Evolutionary conservation across 2,888 invertebrate genomes (phyloP), one percentile per base, ranked within the genome.

Genomic region (Trachelus stipa): DNA sequence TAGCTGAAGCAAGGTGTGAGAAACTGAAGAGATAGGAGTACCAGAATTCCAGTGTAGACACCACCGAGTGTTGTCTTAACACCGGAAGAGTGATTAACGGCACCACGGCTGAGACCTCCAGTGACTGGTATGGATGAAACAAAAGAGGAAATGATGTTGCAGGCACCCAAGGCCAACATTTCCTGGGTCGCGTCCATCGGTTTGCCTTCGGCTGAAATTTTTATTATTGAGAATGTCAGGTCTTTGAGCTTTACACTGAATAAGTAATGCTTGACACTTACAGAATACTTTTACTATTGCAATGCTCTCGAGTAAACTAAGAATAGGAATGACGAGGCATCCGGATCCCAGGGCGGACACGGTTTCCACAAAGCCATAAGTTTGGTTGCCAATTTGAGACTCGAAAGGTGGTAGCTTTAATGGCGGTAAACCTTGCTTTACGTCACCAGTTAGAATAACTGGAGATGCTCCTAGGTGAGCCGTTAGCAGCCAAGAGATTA

Each of bases 211-310:
- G 93, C 94, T 94, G 85, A 37, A 91, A 87, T 23, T 23, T 56
- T 56, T 9, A 56, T 56, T 15, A 56, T 23, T 23, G 56, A 23
- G 2, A 56, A 56, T 23, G 23, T 56, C 23, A 23, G 23, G 6
- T 56, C 4, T 56, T 23, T 56, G 1, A 23, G 56, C 23, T 56
- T 6, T 23, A 9, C 2, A 23, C 9, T 56, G 23, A 2, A 15
- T 12, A 2, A 15, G 31, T 15, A 34, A 71, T 12, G 12, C 4
- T 71, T 40, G 69, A 11, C 73, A 89, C 93, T 93, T 90, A 94
- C 94, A 92, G 89, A 95, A 95, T 31, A 95, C 95, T 92, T 95
- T 95, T 69, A 95, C 95, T 74, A 96, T 93, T 4, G 96, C 95
- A 80, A 96, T 94, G 83, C 94, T 94, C 88, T 96, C 96, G 83